phyloP scores from a whole-genome alignment of 2,888 invertebrate species.

The Brachyopa scutellaris region DNA sequence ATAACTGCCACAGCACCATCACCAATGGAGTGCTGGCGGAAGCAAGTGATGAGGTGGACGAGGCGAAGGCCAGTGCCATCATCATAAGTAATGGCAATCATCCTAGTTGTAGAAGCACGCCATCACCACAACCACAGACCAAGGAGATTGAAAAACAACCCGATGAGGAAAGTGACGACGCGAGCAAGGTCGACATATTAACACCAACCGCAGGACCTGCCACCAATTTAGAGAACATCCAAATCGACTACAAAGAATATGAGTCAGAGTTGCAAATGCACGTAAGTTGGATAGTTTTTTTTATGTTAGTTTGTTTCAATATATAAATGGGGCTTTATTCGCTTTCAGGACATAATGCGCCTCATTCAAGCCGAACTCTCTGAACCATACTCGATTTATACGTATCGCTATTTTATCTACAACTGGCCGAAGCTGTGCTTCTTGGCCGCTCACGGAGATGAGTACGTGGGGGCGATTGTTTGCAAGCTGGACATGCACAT shows the following conservation, averaged over 20 bases:
- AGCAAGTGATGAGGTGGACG: background rate
- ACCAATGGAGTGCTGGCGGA: background rate
- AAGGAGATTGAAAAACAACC: constrained; percentile 5
- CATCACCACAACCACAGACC: constrained; percentile 45
- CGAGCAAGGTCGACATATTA: constrained; percentile 36
- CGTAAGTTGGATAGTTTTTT: constrained; percentile 77
- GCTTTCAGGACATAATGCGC: constrained; percentile 92
- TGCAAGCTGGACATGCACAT: constrained; percentile 98
- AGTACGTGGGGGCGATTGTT: constrained; percentile 98
- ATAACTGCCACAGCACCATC: constrained; percentile 73
- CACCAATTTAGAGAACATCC: constrained; percentile 75
- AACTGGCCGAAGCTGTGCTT: constrained; percentile 99
- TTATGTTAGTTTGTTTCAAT: no score
- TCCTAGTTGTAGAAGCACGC: constrained; percentile 56
- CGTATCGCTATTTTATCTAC: constrained; percentile 99
- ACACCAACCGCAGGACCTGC: constrained; percentile 55
- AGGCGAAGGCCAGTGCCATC: constrained; percentile 10
- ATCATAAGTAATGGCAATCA: constrained; percentile 53
- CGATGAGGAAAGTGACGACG: no score
- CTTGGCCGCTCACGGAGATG: constrained; percentile 93
- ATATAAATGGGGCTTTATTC: no score
- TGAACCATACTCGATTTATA: constrained; percentile 99
- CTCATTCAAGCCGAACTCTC: constrained; percentile 99
- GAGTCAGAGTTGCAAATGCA: constrained; percentile 99
- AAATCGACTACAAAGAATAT: constrained; percentile 87